Evolutionary conservation across 1,140 invertebrate species (phyloP), one percentile per base, ranked within the genome.

Genomic region (Drosophila littoralis): DNA sequence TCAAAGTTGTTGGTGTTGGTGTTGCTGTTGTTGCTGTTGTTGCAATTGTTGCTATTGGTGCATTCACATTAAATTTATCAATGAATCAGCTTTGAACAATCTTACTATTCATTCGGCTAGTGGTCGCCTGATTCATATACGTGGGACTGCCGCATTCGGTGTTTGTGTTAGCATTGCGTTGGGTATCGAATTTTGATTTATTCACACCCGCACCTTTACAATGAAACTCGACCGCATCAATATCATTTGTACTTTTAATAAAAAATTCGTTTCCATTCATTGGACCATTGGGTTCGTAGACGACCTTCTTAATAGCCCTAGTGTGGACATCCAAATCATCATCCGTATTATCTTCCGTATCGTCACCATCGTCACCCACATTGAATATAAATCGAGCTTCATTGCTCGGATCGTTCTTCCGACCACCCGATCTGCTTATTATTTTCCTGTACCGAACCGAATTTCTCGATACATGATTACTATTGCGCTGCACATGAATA

Each of bases 221-320:
- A 43, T 89, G 83, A 83, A 88, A 88, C 83, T 89, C 77, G 73
- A 88, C 79, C 77, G 83, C 80, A 89, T 88, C 83, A 89, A 88
- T 88, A 88, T 88, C 83, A 73, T 88, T 88, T 88, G 83, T 88
- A 88, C 83, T 88, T 60, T 89, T 79, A 50, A 83, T 79, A 58
- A 79, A 84, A 89, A 89, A 89, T 88, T 89, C 84, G 79, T 82
- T 81, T 64, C 75, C 83, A 72, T 82, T 80, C 40, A 65, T 72
- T 61, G 60, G 77, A 68, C 66, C 76, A 43, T 69, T 81, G 40
- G 67, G 51, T 43, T 89, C 81, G 38, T 83, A 88, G 42, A 77
- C 73, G 17, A 79, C 45, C 45, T 69, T 66, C 42, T 72, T 75
- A n/a, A 54, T 63, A 13, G 64, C 64, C 35, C 32, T 66, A 13